Evolutionary conservation across 2,113 vertebrate genomes (phyloP), one percentile per base, ranked within the genome.

Genomic region (Ardeotis arabs): DNA sequence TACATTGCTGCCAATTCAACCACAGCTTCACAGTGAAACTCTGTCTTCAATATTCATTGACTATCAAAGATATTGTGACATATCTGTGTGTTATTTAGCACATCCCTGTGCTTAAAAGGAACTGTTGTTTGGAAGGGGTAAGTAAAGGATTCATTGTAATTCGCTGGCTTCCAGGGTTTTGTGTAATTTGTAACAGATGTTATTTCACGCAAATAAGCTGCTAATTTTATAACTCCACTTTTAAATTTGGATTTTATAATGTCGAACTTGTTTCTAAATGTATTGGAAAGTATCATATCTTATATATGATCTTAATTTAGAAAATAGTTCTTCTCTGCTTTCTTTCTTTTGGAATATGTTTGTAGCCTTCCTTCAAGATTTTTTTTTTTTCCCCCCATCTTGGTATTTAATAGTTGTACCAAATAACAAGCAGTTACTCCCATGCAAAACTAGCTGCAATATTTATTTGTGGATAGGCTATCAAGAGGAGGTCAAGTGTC

Each of bases 161-260:
- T 91, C 49, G 23, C 45, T 86, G 79, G n/a, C 59, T 91, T 96
- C 35, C 78, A 62, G 50, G 52, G 47, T 77, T 96, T 92, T 97
- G 29, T 89, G 44, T 96, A 94, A 96, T 98, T 93, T 97, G 35
- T 94, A 93, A 64, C 95, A 97, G 84, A 96, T 97, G 87, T 86
- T 96, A 14, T 45, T 90, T 82, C 77, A 68, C 24, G 75, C 39
- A 90, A 75, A 90, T 94, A 94, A 95, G 64, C 62, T 96, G 81
- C 69, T 95, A 88, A 93, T 94, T 95, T 96, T 93, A 45, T 93
- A 91, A 45, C 47, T 74, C 66, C 22, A 12, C 49, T 70, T 95
- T 95, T 93, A 87, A 95, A 93, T 87, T 89, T 77, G 69, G 31
- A 59, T 94, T 82, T 81, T 95, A 77, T 63, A 75, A 39, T 76